Conservation (phyloP, 2,797 vertebrate genomes). For the Syngnathus acus region DNA sequence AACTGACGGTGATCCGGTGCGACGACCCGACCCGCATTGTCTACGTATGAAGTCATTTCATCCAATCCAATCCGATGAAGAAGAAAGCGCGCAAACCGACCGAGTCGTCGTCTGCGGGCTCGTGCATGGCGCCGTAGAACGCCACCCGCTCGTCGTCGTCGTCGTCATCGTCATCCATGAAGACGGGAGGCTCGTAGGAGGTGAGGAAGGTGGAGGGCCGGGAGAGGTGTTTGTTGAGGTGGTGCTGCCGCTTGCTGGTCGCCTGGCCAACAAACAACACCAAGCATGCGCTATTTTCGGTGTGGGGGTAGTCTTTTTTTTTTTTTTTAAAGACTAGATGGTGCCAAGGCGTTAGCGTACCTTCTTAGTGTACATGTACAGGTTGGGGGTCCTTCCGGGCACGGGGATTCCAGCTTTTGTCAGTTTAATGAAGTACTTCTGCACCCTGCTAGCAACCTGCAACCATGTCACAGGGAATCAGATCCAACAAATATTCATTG, state of each 20-base stretch:
- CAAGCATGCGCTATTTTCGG: not conserved
- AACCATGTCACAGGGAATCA: slow-evolving; percentile 35
- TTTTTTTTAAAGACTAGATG: not conserved
- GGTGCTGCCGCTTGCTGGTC: slow-evolving; percentile 90
- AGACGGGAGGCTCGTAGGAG: slow-evolving; percentile 96
- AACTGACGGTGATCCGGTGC: too few relatives aligned
- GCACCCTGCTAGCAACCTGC: slow-evolving; percentile 96
- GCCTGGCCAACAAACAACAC: slow-evolving; percentile 64
- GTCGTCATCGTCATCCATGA: slow-evolving; percentile 97
- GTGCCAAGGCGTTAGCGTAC: slow-evolving; percentile 51
- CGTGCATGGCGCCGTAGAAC: slow-evolving; percentile 78
- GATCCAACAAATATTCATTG: not conserved
- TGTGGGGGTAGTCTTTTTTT: too few relatives aligned
- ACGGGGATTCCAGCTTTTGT: slow-evolving; percentile 99
- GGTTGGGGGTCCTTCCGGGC: slow-evolving; percentile 94
- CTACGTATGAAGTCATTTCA: too few relatives aligned
- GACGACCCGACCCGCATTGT: too few relatives aligned
- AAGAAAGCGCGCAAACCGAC: slow-evolving; percentile 51
- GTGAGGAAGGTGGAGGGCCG: slow-evolving; percentile 96
- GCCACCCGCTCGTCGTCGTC: slow-evolving; percentile 87
- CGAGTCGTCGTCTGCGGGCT: slow-evolving; percentile 79
- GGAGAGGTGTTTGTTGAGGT: slow-evolving; percentile 98
- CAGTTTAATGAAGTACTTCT: slow-evolving; percentile 99
- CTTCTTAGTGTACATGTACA: slow-evolving; percentile 99
- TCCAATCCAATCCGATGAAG: too few relatives aligned